Percentiles rank a stretch among this genome's conserved stretches.
phyloP scores from a whole-genome alignment of 2,888 invertebrate genomes.

The Sinodicranocentrus sp. region DNA sequence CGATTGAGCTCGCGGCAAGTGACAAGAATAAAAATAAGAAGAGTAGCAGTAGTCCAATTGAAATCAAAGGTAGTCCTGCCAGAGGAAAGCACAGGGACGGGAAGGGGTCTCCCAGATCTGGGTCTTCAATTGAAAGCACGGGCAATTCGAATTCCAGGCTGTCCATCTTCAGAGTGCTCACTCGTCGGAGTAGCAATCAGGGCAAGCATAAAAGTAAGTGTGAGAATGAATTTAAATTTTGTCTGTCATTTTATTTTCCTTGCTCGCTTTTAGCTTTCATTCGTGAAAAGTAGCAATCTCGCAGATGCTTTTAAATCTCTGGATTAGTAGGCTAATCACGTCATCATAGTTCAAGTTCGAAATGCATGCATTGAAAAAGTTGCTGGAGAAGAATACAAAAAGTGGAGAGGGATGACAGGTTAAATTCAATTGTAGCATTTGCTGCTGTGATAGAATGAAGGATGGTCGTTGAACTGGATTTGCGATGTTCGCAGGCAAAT shows the following conservation, averaged over 20 bases:
- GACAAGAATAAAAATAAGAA: conserved; percentile 36
- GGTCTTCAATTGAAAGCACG: conserved; percentile 47
- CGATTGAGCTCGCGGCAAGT: conserved; percentile 23
- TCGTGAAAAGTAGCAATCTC: too few species aligned
- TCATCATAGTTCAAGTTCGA: too few species aligned
- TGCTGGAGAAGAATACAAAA: too few species aligned
- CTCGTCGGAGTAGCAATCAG: conserved; percentile 56
- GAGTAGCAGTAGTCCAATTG: conserved; percentile 54
- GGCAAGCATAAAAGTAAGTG: conserved; percentile 70
- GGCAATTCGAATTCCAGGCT: conserved; percentile 50
- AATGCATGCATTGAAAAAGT: too few species aligned
- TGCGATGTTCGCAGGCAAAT: neutral
- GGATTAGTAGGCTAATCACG: too few species aligned
- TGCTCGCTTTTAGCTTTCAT: too few species aligned
- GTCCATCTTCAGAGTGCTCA: conserved; percentile 67
- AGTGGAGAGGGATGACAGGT: too few species aligned
- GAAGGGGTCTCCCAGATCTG: conserved; percentile 50
- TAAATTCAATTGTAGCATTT: too few species aligned
- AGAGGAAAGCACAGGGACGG: conserved; percentile 34
- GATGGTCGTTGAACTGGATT: conserved; percentile 44
- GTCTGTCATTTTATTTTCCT: neutral
- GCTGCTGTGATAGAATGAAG: too few species aligned
- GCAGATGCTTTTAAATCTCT: too few species aligned
- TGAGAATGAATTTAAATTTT: neutral
- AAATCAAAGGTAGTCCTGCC: conserved; percentile 59